Evolutionary conservation across 2,888 invertebrate genomes (phyloP).

Genomic region (Nowickia ferox): DNA sequence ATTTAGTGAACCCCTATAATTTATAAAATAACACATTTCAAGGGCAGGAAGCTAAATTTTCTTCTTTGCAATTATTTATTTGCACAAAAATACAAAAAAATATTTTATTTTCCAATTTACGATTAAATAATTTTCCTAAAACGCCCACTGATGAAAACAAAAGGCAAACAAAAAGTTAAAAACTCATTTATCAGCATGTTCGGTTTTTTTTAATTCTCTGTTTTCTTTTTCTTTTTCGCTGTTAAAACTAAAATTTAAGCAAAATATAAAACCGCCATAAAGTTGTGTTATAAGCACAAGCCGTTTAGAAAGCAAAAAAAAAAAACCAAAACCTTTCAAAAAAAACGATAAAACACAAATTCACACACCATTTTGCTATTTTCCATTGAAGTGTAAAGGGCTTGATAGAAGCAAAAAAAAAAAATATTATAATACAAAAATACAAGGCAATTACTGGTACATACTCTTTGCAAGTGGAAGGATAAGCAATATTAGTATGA

Average conservation of each 20-base stretch:
- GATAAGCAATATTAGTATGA: not conserved
- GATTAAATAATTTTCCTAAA: not conserved
- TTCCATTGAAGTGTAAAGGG: slow-evolving; percentile 51
- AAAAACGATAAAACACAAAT: slow-evolving; percentile 10
- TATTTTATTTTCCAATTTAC: slow-evolving; percentile 4
- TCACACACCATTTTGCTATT: slow-evolving; percentile 31
- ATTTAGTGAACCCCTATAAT: no score
- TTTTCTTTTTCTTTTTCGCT: not conserved
- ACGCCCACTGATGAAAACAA: slow-evolving; percentile 4
- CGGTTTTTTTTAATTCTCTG: not conserved
- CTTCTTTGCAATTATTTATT: not conserved
- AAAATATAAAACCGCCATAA: slow-evolving; percentile 2
- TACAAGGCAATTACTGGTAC: no score
- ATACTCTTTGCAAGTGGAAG: slow-evolving; percentile 38
- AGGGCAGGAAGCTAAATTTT: not conserved
- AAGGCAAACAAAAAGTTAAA: not conserved
- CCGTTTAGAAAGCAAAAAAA: not conserved
- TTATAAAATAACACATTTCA: not conserved
- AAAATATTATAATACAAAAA: no score
- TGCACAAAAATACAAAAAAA: not conserved
- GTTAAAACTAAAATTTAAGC: slow-evolving; percentile 6
- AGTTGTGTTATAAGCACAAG: not conserved
- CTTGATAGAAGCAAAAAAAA: slow-evolving; percentile 14
- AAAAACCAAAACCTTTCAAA: no score
- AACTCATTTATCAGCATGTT: slow-evolving; percentile 20